Conservation (phyloP, 2,113 vertebrate genomes). For the Murina feae region DNA sequence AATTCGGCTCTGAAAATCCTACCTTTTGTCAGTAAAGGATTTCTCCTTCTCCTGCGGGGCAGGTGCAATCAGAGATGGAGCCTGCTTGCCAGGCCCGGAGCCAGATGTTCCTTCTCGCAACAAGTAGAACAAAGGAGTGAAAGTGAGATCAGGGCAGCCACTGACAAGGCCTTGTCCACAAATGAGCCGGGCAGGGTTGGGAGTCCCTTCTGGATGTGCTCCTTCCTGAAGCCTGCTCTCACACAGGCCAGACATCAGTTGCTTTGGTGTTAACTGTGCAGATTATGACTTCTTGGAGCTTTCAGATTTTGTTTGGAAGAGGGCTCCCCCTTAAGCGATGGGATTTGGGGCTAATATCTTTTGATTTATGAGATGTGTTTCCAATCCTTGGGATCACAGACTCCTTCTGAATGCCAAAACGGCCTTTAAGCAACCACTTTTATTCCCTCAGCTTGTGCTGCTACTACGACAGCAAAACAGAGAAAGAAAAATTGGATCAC, state of each 20-base stretch:
- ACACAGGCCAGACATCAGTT: conserved; percentile 6
- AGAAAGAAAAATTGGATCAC: conserved; percentile 13
- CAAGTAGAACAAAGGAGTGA: conserved; percentile 62
- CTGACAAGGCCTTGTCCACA: conserved; percentile 36
- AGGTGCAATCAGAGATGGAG: conserved; percentile 54
- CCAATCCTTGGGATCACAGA: not conserved
- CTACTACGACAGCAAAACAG: not conserved
- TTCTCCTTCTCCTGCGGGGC: conserved; percentile 62
- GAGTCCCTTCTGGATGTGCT: not conserved
- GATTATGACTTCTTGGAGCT: not conserved
- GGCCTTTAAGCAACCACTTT: conserved; percentile 15
- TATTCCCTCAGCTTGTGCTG: not conserved
- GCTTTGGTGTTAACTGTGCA: not conserved
- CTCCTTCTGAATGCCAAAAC: not conserved
- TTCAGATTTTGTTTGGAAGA: conserved; percentile 39
- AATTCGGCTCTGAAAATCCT: conserved; percentile 66
- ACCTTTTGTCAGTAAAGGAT: conserved; percentile 69
- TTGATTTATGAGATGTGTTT: conserved; percentile 49
- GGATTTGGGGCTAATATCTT: conserved; percentile 27
- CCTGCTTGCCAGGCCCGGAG: conserved; percentile 59
- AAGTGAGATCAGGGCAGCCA: conserved; percentile 37
- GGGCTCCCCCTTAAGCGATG: conserved; percentile 33
- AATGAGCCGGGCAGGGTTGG: not conserved
- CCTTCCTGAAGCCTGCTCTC: conserved; percentile 20
- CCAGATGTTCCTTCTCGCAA: conserved; percentile 65